phyloP scores from a whole-genome alignment of 2,113 vertebrate species.

The Mormoops blainvillei region DNA sequence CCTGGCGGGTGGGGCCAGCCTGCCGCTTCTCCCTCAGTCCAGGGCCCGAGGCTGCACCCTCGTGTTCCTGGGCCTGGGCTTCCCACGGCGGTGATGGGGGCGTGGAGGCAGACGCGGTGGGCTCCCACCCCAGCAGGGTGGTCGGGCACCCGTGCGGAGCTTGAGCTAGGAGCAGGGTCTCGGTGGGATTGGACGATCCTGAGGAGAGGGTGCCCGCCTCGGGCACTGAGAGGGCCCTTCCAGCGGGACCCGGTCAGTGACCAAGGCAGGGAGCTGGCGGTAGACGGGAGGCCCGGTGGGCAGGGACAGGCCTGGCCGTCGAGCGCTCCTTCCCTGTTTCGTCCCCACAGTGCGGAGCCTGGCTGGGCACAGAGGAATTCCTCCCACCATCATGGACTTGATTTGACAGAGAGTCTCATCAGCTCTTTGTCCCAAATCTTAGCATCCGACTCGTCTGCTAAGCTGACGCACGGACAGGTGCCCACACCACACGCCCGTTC shows the following conservation, averaged over 20 bases:
- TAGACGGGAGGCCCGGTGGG: rapidly evolving
- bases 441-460: slow-evolving; percentile 47
- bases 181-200: background rate
- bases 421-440: background rate
- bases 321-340: rapidly evolving
- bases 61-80: background rate
- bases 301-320: rapidly evolving
- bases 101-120: too few relatives aligned
- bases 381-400: background rate
- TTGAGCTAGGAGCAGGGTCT: background rate
- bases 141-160: rapidly evolving
- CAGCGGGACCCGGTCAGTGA: background rate
- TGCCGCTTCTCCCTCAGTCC: background rate
- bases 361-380: background rate
- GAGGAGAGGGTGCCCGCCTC: background rate
- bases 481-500: slow-evolving; percentile 9
- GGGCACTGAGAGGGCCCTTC: background rate
- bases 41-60: background rate
- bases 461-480: slow-evolving; percentile 13
- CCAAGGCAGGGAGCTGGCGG: background rate
- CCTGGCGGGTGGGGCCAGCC: background rate
- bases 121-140: too few relatives aligned
- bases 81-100: background rate
- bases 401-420: slow-evolving; percentile 13
- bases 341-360: background rate